Conservation (phyloP, 2,797 vertebrate genomes). For the Natrix natrix region DNA sequence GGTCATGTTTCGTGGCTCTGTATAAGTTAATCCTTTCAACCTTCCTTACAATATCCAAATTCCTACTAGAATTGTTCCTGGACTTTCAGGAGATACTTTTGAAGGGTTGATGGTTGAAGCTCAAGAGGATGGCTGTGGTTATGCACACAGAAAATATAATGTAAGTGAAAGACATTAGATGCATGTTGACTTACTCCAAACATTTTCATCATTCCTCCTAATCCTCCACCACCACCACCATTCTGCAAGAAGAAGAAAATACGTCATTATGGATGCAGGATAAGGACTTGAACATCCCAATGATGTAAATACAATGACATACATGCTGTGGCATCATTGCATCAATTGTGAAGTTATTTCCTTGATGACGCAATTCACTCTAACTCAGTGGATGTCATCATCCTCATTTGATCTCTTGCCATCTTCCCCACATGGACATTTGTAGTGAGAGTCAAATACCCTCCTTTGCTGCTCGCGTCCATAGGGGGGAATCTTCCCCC, state of each 20-base stretch:
- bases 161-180: background rate
- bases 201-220: fast-evolving
- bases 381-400: background rate
- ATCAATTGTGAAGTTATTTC: background rate
- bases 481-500: too few species aligned
- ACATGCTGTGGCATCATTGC: background rate
- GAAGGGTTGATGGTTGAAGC: background rate
- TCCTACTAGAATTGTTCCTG: background rate
- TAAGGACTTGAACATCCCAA: background rate
- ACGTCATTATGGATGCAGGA: background rate
- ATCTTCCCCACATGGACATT: background rate
- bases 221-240: too few species aligned
- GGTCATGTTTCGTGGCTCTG: background rate
- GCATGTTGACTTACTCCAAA: background rate
- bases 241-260: background rate
- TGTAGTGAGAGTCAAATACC: background rate
- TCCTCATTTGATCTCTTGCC: background rate
- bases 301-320: background rate
- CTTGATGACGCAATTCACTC: background rate
- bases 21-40: background rate
- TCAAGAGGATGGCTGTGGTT: background rate
- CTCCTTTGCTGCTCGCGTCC: background rate
- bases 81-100: too few species aligned
- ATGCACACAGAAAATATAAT: background rate
- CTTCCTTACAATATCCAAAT: background rate